Percentiles rank a stretch among this genome's conserved stretches.
phyloP scores from a whole-genome alignment of 2,113 vertebrate species.

The Neolamprologus tretocephalus region DNA sequence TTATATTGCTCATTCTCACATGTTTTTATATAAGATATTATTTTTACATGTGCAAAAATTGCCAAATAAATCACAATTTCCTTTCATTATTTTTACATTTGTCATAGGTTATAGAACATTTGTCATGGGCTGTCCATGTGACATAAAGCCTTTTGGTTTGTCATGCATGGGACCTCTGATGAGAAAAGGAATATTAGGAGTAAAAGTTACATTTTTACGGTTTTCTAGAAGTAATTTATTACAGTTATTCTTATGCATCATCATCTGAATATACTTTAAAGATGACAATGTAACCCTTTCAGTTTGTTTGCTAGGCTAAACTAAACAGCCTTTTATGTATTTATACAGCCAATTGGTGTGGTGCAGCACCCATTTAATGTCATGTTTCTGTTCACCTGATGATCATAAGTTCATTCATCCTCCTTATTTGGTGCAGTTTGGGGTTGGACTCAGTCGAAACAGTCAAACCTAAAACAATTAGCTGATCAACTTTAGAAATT shows the following conservation, averaged over 20 bases:
- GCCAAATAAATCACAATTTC: not conserved
- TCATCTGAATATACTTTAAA: not conserved
- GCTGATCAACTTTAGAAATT: not conserved
- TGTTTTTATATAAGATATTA: not conserved
- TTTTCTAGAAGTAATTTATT: not conserved
- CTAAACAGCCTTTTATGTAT: not conserved
- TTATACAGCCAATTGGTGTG: not conserved
- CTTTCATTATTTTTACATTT: not conserved
- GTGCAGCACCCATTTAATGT: not conserved
- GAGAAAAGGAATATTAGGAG: not conserved
- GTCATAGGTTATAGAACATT: not conserved
- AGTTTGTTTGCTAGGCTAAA: not conserved
- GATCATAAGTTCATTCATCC: not conserved
- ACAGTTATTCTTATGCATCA: not conserved
- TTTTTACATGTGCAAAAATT: not conserved
- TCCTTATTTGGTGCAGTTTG: not conserved
- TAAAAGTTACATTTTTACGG: not conserved
- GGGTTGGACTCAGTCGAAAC: not conserved
- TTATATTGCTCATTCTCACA: not conserved
- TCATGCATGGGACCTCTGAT: not conserved
- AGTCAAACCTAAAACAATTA: not conserved
- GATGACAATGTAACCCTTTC: not conserved
- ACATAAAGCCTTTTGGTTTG: not conserved
- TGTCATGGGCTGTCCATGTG: not conserved
- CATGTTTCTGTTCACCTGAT: not conserved